Conservation (phyloP, 2,113 vertebrate genomes). For the Rhabdornis inornatus region DNA sequence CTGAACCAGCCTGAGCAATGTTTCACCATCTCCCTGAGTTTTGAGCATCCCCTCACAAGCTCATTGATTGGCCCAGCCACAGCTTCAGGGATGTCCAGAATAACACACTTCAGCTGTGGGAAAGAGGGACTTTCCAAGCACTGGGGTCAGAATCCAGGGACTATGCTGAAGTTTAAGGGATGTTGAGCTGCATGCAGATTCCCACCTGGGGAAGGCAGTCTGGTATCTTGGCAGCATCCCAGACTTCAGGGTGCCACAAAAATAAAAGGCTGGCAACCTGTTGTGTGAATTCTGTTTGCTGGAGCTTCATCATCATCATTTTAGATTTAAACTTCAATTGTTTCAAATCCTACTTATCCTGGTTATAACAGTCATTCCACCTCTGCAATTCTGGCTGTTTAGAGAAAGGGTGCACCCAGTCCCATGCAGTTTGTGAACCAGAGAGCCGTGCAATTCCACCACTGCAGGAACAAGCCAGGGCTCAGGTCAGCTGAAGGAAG, state of each 20-base stretch:
- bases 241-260: neutral
- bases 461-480: neutral
- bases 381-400: neutral
- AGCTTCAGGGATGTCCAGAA: neutral
- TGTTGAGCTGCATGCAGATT: neutral
- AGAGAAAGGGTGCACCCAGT: neutral
- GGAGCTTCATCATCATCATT: neutral
- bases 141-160: neutral
- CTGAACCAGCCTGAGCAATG: neutral
- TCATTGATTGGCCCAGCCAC: neutral
- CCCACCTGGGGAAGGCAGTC: neutral
- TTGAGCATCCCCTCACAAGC: neutral
- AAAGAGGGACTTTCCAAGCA: neutral
- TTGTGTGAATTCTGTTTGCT: neutral
- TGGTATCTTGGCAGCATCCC: neutral
- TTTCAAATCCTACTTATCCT: constrained; percentile 19
- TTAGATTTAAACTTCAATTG: constrained; percentile 69
- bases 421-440: constrained; percentile 29
- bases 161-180: neutral
- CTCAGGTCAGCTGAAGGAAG: neutral
- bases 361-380: neutral
- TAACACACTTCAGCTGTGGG: neutral
- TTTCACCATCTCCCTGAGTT: neutral
- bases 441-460: neutral
- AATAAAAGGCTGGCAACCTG: neutral